Evolutionary conservation across 1,140 invertebrate species (phyloP).

Genomic region (Atta colombica): DNA sequence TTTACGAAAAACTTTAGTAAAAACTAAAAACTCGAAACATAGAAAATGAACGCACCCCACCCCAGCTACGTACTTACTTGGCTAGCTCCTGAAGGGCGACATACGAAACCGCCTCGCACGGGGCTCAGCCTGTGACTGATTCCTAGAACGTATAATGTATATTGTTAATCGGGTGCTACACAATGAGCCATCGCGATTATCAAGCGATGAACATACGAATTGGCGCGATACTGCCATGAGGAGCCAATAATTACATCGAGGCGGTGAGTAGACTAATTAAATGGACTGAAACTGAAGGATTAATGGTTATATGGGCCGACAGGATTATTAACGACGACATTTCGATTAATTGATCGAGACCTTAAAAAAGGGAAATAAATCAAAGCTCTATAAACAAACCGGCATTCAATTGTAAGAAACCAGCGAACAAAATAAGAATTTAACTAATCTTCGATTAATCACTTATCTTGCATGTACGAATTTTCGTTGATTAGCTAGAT

Average conservation of each 20-base stretch:
- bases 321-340: constrained; percentile 34
- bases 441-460: constrained; percentile 31
- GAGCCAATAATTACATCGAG: constrained; percentile 64
- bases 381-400: constrained; percentile 15
- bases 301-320: constrained; percentile 16
- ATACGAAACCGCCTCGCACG: constrained; percentile 41
- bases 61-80: constrained; percentile 78
- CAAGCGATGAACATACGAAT: constrained; percentile 41
- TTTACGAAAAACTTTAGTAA: constrained; percentile 40
- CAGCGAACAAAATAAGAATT: not conserved
- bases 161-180: constrained; percentile 74
- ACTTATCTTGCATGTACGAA: not conserved
- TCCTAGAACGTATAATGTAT: constrained; percentile 78
- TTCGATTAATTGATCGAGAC: constrained; percentile 60
- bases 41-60: constrained; percentile 59
- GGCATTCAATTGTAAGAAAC: constrained; percentile 3
- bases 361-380: constrained; percentile 26
- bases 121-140: constrained; percentile 73
- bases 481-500: constrained; percentile 36
- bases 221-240: constrained; percentile 69
- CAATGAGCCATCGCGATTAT: constrained; percentile 69
- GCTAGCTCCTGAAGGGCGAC: constrained; percentile 53
- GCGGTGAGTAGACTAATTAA: constrained; percentile 52
- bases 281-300: constrained; percentile 48
- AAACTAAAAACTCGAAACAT: constrained; percentile 48